Evolutionary conservation across 2,113 vertebrate species (phyloP).

Genomic region (Oryzias curvinotus): DNA sequence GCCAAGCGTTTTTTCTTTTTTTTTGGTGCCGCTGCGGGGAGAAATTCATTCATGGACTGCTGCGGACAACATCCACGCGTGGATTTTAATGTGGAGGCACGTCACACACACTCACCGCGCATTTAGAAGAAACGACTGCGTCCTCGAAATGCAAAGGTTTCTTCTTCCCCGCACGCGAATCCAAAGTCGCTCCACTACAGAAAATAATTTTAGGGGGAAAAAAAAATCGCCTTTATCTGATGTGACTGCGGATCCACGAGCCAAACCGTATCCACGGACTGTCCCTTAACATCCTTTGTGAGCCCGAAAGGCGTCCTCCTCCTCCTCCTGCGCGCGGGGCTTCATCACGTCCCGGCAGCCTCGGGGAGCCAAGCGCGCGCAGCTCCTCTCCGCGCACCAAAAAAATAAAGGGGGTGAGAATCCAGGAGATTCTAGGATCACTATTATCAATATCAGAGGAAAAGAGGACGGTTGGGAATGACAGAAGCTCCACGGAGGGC

Average conservation of each 20-base stretch:
- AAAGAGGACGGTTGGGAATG: not conserved
- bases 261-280: constrained; percentile 63
- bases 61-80: too few species aligned
- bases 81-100: not conserved
- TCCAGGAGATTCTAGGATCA: constrained; percentile 40
- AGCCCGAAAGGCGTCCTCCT: constrained; percentile 60
- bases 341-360: constrained; percentile 69
- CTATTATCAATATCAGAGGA: not conserved
- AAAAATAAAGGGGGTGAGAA: constrained; percentile 31
- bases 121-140: constrained; percentile 13
- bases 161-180: constrained; percentile 41
- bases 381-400: constrained; percentile 19
- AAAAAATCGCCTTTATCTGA: constrained; percentile 17
- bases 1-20: too few species aligned
- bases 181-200: constrained; percentile 50
- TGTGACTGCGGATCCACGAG: constrained; percentile 43
- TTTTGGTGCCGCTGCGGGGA: too few species aligned
- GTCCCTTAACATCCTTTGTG: constrained; percentile 61
- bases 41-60: constrained; percentile 12
- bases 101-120: constrained; percentile 64
- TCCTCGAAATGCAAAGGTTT: not conserved
- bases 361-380: constrained; percentile 20
- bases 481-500: not conserved
- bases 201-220: not conserved
- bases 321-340: constrained; percentile 62